phyloP scores from a whole-genome alignment of 2,113 vertebrate species.

The Barnardius zonarius region DNA sequence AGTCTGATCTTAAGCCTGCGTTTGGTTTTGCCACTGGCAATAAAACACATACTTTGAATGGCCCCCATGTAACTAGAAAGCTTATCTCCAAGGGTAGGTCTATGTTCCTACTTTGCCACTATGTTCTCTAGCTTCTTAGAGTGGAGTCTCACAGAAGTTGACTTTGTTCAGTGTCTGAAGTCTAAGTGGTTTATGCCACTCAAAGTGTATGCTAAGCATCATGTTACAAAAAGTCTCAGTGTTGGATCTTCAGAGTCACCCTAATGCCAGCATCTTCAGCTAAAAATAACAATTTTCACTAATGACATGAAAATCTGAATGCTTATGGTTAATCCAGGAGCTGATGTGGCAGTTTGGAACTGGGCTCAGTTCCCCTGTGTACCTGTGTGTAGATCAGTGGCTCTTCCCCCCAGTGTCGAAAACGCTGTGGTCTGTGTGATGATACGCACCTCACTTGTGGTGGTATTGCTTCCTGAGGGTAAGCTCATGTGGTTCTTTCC shows the following conservation, averaged over 20 bases:
- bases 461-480: neutral
- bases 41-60: neutral
- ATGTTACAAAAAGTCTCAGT: neutral
- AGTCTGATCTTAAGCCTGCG: neutral
- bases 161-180: neutral
- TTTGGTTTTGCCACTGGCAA: neutral
- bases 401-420: neutral
- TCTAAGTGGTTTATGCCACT: neutral
- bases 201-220: too few relatives aligned
- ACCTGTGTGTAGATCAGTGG: too few relatives aligned
- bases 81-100: neutral
- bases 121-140: neutral
- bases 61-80: neutral
- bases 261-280: neutral
- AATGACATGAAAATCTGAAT: neutral
- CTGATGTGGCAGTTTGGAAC: neutral
- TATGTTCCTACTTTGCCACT: neutral
- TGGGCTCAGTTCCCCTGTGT: neutral
- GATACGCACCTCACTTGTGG: accelerated
- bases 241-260: neutral
- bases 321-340: neutral
- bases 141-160: neutral
- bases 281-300: neutral
- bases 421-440: neutral
- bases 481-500: neutral